Percentiles rank a stretch among this genome's conserved stretches.
Conservation (phyloP, 2,888 invertebrate genomes). For the Sphinx pinastri region DNA sequence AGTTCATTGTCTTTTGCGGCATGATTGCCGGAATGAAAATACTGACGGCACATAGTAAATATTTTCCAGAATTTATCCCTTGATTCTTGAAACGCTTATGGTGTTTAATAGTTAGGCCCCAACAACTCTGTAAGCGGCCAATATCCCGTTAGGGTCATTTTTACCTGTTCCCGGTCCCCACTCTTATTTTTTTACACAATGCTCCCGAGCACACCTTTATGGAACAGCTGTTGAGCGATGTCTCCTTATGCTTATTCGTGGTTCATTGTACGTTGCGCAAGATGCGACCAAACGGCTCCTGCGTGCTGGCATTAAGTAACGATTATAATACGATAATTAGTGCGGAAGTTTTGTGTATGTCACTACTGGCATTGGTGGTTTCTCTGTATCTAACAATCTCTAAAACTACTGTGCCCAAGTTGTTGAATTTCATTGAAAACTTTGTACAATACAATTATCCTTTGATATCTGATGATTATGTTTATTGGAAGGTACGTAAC, state of each 20-base stretch:
- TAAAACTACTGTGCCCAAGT: slow-evolving; percentile 51
- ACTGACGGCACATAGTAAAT: slow-evolving; percentile 1
- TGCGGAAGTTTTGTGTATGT: slow-evolving; percentile 42
- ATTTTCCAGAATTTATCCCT: background rate
- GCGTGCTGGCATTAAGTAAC: slow-evolving; percentile 26
- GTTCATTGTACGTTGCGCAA: background rate
- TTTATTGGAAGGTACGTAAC: slow-evolving; percentile 48
- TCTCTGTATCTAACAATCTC: slow-evolving; percentile 44
- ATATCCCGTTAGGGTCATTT: slow-evolving; percentile 45
- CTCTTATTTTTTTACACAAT: slow-evolving; percentile 30
- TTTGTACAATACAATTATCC: slow-evolving; percentile 58
- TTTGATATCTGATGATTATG: slow-evolving; percentile 45
- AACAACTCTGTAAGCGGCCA: slow-evolving; percentile 35
- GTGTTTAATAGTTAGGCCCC: slow-evolving; percentile 3
- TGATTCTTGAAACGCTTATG: background rate
- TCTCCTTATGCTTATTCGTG: slow-evolving; percentile 25
- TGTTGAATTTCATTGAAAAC: slow-evolving; percentile 49
- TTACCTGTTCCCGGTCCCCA: slow-evolving; percentile 68
- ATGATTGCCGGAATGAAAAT: background rate
- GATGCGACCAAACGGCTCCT: background rate
- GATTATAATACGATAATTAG: slow-evolving; percentile 30
- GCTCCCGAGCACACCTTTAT: slow-evolving; percentile 45
- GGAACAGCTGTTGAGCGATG: slow-evolving; percentile 28
- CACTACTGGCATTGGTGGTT: slow-evolving; percentile 50
- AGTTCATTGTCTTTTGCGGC: background rate